Base-by-base conservation (phyloP, 2,888 invertebrate genomes). In the Bugulina stolonifera region DNA sequence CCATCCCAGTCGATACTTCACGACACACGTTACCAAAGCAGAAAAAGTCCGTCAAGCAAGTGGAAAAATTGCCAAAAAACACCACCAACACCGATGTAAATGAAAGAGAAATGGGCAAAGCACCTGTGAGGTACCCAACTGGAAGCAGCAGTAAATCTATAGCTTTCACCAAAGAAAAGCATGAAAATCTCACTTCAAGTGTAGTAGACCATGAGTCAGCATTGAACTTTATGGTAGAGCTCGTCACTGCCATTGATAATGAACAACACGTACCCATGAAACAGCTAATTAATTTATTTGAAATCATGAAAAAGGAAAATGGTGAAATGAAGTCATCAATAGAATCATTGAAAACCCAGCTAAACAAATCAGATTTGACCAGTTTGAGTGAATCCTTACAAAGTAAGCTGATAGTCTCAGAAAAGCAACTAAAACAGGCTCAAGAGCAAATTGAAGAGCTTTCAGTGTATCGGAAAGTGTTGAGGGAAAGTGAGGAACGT, bases 241-340 rank as follows among this genome's bases (percentile, higher is more conserved):
- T 64, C 14, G 27, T 64, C 18, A 27, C 32, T 14, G 64, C 64
- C 1, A 64, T 64, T 29, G 64, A 64, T 32, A 64, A 64, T 27
- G 64, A 64, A 32, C 64, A 64, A n/a, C 64, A 64, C 32, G 64
- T 64, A 14, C 64, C 64, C 5, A 64, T 64, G 64, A 64, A 64
- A 64, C 64, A 64, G 27, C 64, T 64, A 14, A 64, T 64, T 14
- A 27, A 64, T 64, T 27, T 64, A 32, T 64, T 64, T 64, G 64
- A 64, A 32, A 64, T 18, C 22, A 64, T 64, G 64, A 64, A 64
- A 34, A 64, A 34, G 32, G 64, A 64, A 64, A 64, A 64, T 64
- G 64, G 64, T 32, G 64, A 64, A 27, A 64, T 64, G 64, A 64
- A 64, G 32, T 14, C 14, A 5, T 64, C 64, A 25, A 64, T 64